Conservation (phyloP, 2,797 vertebrate species). For the Takifugu rubripes region DNA sequence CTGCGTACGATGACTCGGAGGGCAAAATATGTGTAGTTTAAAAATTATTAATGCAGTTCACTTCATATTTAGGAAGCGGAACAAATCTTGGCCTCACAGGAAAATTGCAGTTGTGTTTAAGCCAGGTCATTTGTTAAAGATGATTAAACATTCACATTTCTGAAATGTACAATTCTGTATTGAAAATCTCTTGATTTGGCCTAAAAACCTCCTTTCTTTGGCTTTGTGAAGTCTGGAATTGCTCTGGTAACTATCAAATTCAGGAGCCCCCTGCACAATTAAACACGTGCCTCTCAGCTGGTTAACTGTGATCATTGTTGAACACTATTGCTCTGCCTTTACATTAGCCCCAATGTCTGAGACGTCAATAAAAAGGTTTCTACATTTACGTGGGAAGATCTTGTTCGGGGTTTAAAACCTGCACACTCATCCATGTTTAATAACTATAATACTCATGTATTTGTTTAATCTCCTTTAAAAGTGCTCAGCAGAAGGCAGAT, state of each 20-base stretch:
- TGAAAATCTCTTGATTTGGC: constrained; percentile 9
- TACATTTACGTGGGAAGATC: neutral
- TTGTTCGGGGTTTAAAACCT: too few relatives aligned
- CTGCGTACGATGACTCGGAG: constrained; percentile 31
- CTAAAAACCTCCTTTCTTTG: constrained; percentile 2
- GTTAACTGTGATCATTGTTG: too few relatives aligned
- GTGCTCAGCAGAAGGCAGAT: too few relatives aligned
- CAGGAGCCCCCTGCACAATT: constrained; percentile 6
- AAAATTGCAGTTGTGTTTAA: neutral
- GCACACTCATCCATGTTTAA: too few relatives aligned
- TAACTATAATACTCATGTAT: too few relatives aligned
- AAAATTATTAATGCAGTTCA: constrained; percentile 26
- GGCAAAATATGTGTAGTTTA: constrained; percentile 30
- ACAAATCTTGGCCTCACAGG: neutral
- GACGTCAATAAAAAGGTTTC: neutral
- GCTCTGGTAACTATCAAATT: too few relatives aligned
- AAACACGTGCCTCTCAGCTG: constrained; percentile 33
- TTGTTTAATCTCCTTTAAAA: too few relatives aligned
- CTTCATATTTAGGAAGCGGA: constrained; percentile 29
- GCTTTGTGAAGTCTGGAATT: constrained; percentile 2
- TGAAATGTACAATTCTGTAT: constrained; percentile 12
- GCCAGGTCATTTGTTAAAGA: too few relatives aligned
- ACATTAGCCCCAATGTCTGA: too few relatives aligned
- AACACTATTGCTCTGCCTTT: too few relatives aligned
- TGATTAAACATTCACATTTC: neutral